Percentiles rank a stretch among this genome's conserved stretches.
Conservation (phyloP, 37 sponge, comb jelly and placozoan genomes). For the Diacarnus erythraeanus region DNA sequence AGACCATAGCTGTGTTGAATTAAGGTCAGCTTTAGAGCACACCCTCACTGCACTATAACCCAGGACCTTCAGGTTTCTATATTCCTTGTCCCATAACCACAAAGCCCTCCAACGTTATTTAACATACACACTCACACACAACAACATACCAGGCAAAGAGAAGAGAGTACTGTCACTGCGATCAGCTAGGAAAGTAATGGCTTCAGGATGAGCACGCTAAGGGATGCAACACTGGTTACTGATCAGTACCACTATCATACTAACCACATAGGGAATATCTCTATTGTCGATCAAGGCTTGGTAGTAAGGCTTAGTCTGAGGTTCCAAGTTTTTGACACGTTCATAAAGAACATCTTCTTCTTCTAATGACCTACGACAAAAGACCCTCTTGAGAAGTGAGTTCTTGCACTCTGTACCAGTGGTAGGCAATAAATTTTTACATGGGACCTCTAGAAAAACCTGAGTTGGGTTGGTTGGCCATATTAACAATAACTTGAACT, state of each 20-base stretch:
- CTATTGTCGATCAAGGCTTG: conserved; percentile 88
- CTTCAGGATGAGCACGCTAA: conserved; percentile 77
- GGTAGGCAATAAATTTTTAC: no score
- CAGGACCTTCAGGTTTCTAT: no score
- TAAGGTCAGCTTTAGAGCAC: no score
- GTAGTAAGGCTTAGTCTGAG: conserved; percentile 74
- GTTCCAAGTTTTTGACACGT: conserved; percentile 38
- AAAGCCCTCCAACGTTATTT: no score
- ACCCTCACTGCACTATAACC: no score
- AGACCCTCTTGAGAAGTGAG: no score
- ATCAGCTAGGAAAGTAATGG: conserved; percentile 69
- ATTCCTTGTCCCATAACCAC: no score
- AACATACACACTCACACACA: no score
- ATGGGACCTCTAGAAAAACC: background rate
- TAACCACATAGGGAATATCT: conserved; percentile 87
- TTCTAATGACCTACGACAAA: conserved; percentile 20
- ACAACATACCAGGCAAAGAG: conserved; percentile 67
- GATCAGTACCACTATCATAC: conserved; percentile 11
- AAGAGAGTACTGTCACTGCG: conserved; percentile 47
- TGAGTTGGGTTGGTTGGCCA: background rate
- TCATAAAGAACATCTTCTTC: conserved; percentile 34
- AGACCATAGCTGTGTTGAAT: background rate
- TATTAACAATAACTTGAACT: no score
- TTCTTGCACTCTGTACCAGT: background rate
- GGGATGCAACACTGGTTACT: background rate